Evolutionary conservation across 2,888 invertebrate species (phyloP).

Genomic region (Ormyrus pomaceus): DNA sequence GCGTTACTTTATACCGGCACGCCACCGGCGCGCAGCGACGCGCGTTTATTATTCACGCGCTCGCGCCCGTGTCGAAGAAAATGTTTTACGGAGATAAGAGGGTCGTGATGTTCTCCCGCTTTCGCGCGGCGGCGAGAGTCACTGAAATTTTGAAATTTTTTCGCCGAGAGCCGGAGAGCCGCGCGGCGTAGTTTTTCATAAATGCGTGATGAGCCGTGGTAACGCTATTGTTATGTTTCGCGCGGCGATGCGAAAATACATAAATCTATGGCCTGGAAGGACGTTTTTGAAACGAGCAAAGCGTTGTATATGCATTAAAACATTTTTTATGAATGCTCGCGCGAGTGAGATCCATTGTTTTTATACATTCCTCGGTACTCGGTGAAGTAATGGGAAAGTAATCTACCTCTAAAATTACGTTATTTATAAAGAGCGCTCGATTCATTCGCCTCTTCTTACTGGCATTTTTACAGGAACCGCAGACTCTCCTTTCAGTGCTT

Average conservation of each 20-base stretch:
- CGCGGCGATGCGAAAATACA: too few species aligned
- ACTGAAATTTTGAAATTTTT: conserved; percentile 33
- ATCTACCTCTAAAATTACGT: too few species aligned
- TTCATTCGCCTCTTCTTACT: too few species aligned
- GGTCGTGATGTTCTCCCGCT: background rate
- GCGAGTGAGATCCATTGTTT: too few species aligned
- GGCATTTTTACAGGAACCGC: too few species aligned
- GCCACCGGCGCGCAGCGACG: conserved; percentile 54
- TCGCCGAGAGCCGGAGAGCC: background rate
- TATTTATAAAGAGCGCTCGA: too few species aligned
- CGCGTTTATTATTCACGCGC: conserved; percentile 69
- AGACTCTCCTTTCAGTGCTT: background rate
- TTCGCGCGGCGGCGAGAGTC: background rate
- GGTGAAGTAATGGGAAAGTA: too few species aligned
- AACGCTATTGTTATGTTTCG: background rate
- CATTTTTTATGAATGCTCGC: too few species aligned
- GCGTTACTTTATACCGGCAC: conserved; percentile 66
- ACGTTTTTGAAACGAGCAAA: too few species aligned
- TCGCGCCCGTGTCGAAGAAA: conserved; percentile 40
- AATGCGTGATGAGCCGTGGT: conserved; percentile 13
- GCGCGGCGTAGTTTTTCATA: conserved; percentile 8
- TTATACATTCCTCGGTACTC: too few species aligned
- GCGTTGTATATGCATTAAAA: too few species aligned
- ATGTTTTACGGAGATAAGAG: conserved; percentile 33
- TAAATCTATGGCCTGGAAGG: too few species aligned